Conservation (phyloP, 1,140 invertebrate species). For the Ceratina calcarata region DNA sequence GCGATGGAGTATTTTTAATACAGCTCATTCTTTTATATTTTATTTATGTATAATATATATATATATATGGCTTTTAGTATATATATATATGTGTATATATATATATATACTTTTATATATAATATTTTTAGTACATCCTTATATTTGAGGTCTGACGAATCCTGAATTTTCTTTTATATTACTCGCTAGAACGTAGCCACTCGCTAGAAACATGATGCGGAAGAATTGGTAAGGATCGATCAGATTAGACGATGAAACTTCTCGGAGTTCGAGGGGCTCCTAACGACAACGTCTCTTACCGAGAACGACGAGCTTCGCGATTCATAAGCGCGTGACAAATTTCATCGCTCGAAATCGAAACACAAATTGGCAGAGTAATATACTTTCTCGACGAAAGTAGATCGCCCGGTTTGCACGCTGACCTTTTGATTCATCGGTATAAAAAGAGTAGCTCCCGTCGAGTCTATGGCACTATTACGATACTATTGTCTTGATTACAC, state of each 20-base stretch:
- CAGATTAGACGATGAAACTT: conserved; percentile 5
- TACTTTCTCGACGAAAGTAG: too few species aligned
- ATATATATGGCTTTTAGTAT: conserved; percentile 59
- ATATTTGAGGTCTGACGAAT: conserved; percentile 78
- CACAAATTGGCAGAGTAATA: too few species aligned
- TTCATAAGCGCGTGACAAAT: too few species aligned
- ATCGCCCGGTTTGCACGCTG: too few species aligned
- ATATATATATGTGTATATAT: conserved; percentile 69
- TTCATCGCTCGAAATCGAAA: too few species aligned
- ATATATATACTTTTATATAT: conserved; percentile 66
- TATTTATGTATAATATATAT: conserved; percentile 66
- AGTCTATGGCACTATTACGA: too few species aligned
- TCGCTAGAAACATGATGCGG: conserved; percentile 55
- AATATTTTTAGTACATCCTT: conserved; percentile 71
- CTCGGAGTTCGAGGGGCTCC: background rate
- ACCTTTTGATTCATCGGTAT: too few species aligned
- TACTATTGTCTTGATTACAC: too few species aligned
- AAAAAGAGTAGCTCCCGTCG: too few species aligned
- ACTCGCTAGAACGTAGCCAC: conserved; percentile 59
- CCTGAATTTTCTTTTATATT: conserved; percentile 75
- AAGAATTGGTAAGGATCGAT: conserved; percentile 25
- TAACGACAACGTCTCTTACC: background rate
- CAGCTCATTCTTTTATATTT: conserved; percentile 72
- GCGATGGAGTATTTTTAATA: conserved; percentile 77
- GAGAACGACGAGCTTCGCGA: too few species aligned